These are phyloP conservation scores for Rissa tridactyla DNA, from an alignment of 2,113 vertebrate species.

Conservation along the genomic window DNA sequence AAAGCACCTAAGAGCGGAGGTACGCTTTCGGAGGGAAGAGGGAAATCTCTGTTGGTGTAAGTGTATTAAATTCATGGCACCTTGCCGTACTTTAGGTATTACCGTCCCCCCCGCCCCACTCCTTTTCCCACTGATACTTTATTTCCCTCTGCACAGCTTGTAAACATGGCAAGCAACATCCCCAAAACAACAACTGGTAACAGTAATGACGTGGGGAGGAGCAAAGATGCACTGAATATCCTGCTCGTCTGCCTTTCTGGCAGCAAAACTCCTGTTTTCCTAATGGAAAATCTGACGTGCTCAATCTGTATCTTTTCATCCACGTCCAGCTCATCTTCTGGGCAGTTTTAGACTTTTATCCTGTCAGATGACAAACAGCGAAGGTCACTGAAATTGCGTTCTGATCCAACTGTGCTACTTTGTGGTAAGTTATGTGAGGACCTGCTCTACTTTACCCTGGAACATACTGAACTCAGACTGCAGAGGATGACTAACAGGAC, in stretches of 20 bases:
- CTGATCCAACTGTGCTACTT: slow-evolving; percentile 49
- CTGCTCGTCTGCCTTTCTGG: slow-evolving; percentile 65
- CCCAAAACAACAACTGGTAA: not conserved
- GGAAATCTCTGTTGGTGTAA: not conserved
- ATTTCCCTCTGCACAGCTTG: not conserved
- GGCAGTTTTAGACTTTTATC: slow-evolving; percentile 71
- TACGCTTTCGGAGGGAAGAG: too few species aligned
- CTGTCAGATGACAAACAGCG: slow-evolving; percentile 60
- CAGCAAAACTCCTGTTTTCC: slow-evolving; percentile 60
- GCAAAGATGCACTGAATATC: slow-evolving; percentile 39
- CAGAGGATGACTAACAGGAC: slow-evolving; percentile 32
- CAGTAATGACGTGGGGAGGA: not conserved
- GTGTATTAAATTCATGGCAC: not conserved
- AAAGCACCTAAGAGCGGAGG: not conserved
- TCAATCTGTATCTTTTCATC: slow-evolving; percentile 73
- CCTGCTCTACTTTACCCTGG: slow-evolving; percentile 17
- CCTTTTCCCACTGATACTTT: not conserved
- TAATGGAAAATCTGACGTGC: slow-evolving; percentile 78
- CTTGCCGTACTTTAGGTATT: not conserved
- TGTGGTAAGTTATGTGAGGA: slow-evolving; percentile 41
- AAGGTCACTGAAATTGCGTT: slow-evolving; percentile 68
- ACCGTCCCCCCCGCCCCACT: too few species aligned
- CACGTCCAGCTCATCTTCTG: slow-evolving; percentile 68
- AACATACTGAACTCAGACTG: slow-evolving; percentile 52
- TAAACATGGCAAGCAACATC: slow-evolving; percentile 14